Conservation (phyloP, 2,888 invertebrate genomes). For the Drosophila atripex region DNA sequence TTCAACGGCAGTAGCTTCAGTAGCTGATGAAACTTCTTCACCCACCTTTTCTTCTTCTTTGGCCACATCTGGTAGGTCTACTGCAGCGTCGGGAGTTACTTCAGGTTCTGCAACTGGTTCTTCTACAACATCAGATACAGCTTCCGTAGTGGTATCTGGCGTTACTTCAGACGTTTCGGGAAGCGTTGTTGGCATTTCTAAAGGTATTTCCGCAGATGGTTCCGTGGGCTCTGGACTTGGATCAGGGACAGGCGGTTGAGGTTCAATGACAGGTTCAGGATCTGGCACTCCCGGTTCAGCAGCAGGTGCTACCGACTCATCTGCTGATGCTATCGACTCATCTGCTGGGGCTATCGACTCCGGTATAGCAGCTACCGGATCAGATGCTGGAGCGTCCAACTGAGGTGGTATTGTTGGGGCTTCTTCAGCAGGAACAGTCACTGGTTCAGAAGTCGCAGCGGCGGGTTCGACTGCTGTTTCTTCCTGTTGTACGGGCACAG, state of each 20-base stretch:
- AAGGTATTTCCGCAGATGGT: background rate
- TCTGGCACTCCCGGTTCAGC: background rate
- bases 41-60: background rate
- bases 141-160: background rate
- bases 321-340: background rate
- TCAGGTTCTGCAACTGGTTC: background rate
- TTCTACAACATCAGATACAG: background rate
- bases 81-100: background rate
- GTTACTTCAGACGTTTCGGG: background rate
- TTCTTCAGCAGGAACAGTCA: background rate
- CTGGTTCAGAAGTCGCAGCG: background rate
- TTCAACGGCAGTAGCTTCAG: background rate
- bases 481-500: background rate
- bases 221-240: background rate
- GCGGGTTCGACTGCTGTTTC: background rate
- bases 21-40: background rate
- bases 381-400: background rate
- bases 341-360: background rate
- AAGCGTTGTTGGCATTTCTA: background rate
- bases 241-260: background rate
- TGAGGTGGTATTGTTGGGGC: background rate
- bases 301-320: background rate
- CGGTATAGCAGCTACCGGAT: background rate
- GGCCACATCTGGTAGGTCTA: background rate
- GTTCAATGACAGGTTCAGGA: background rate